Percentiles rank a stretch among this genome's conserved stretches.
Evolutionary conservation across 1,140 invertebrate species (phyloP).

Genomic region (Armadillidium nasatum): DNA sequence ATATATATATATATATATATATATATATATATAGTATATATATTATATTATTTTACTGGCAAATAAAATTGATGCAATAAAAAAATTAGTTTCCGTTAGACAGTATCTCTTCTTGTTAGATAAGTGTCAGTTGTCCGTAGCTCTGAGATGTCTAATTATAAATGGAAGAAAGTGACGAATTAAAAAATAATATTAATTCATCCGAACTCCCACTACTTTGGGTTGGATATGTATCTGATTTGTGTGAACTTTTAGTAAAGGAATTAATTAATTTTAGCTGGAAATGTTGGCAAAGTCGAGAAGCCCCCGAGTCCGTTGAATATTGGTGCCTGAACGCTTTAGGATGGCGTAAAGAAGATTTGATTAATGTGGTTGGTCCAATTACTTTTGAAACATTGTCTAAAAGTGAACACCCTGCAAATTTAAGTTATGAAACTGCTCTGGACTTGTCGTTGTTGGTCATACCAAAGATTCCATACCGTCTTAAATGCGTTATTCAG

Average conservation of each 20-base stretch:
- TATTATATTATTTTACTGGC: too few species aligned
- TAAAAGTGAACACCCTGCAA: not conserved
- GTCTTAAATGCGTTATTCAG: not conserved
- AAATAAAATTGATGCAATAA: too few species aligned
- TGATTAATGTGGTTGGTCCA: slow-evolving; percentile 22
- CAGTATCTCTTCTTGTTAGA: too few species aligned
- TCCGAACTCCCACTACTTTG: not conserved
- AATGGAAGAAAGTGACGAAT: too few species aligned
- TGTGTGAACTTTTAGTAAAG: not conserved
- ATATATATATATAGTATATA: too few species aligned
- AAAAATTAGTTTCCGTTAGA: too few species aligned
- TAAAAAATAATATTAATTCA: too few species aligned
- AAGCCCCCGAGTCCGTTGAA: not conserved
- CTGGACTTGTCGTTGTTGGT: not conserved
- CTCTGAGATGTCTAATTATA: too few species aligned
- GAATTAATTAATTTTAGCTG: not conserved
- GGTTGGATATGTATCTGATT: not conserved
- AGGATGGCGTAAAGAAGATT: slow-evolving; percentile 23
- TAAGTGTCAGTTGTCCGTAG: too few species aligned
- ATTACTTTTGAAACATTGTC: not conserved
- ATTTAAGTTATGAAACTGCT: slow-evolving; percentile 21
- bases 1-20: too few species aligned
- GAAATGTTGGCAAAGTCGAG: not conserved
- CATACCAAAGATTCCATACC: slow-evolving; percentile 17
- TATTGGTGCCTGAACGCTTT: slow-evolving; percentile 18